Evolutionary conservation across 1,140 invertebrate genomes (phyloP).

Genomic region (Teleopsis dalmanni): DNA sequence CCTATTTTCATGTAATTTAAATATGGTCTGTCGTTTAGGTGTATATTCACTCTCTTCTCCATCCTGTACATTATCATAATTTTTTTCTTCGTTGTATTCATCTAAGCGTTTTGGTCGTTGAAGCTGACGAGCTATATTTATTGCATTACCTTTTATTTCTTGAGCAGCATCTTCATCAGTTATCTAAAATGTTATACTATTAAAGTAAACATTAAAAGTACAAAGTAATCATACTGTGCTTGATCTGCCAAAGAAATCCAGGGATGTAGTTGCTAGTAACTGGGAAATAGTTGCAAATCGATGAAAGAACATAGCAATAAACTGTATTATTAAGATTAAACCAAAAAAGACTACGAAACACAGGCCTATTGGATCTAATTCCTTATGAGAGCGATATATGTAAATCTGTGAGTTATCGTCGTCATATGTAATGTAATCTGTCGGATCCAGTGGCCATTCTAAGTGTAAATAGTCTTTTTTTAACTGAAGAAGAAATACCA

Average conservation of each 20-base stretch:
- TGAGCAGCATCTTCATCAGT: conserved; percentile 47
- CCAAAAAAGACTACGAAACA: conserved; percentile 70
- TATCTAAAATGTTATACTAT: conserved; percentile 12
- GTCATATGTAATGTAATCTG: conserved; percentile 57
- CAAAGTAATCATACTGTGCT: conserved; percentile 10
- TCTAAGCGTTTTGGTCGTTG: conserved; percentile 47
- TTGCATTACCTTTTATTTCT: conserved; percentile 51
- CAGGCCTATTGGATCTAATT: conserved; percentile 70
- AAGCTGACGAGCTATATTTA: conserved; percentile 55
- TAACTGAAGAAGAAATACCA: conserved; percentile 71
- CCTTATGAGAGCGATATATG: conserved; percentile 51
- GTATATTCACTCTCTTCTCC: conserved; percentile 21
- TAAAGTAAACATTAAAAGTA: not conserved
- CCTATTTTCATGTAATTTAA: conserved; percentile 25
- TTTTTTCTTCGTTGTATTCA: conserved; percentile 42
- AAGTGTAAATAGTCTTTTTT: conserved; percentile 64
- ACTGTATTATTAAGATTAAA: conserved; percentile 65
- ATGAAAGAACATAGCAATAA: conserved; percentile 77
- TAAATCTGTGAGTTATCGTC: conserved; percentile 43
- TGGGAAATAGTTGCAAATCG: conserved; percentile 77
- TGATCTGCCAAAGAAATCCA: conserved; percentile 43
- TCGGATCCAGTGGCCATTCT: conserved; percentile 62
- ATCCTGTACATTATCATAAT: conserved; percentile 20
- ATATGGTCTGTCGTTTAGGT: conserved; percentile 33
- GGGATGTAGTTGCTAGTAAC: conserved; percentile 67